Evolutionary conservation across 2,797 vertebrate species (phyloP), one percentile per base, ranked within the genome.

Genomic region (Eulemur coronatus): DNA sequence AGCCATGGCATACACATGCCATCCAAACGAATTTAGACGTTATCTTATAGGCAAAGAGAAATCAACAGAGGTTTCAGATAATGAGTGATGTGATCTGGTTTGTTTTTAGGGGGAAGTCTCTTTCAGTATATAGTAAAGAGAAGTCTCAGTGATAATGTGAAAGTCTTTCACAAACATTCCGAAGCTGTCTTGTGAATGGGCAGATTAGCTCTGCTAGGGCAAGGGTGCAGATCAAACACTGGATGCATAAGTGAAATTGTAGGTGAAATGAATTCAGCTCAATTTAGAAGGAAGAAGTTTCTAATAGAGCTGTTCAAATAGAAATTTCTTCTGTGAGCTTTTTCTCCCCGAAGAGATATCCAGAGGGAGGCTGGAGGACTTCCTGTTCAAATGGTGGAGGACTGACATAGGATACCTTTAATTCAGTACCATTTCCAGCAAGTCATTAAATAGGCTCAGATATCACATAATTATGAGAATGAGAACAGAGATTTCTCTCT

Each of bases 401-500:
- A 52, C 30, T 46, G 70, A 84, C 92, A 75, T 41, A 82, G 41
- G 28, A 67, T 61, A 61, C 30, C 28, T 52, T 84, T 35, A 84
- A 52, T 52, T 95, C 43, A 52, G n/a, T 84, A 41, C 52, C 84
- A 43, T 92, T 95, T 96, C 89, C 22, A 88, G 61, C 1, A 95
- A 96, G 28, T 88, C 63, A 57, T 57, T 57, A 63, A 52, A 61
- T 72, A 81, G 84, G 10, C 48, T 96, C 28, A 75, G 15, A 46
- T 78, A 67, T 24, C 38, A 57, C 46, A 18, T 55, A 87, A 87
- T 89, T 93, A 48, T 84, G 63, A 94, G 67, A 94, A 86, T 89
- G 48, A 84, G 35, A 28, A 61, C 43, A 57, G 63, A 94, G 9
- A 28, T 70, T 93, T 81, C 57, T 59, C 24, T 28, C 57, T 59